Base-by-base conservation (phyloP, 2,888 invertebrate species). In the Himalopsyche anomala region DNA sequence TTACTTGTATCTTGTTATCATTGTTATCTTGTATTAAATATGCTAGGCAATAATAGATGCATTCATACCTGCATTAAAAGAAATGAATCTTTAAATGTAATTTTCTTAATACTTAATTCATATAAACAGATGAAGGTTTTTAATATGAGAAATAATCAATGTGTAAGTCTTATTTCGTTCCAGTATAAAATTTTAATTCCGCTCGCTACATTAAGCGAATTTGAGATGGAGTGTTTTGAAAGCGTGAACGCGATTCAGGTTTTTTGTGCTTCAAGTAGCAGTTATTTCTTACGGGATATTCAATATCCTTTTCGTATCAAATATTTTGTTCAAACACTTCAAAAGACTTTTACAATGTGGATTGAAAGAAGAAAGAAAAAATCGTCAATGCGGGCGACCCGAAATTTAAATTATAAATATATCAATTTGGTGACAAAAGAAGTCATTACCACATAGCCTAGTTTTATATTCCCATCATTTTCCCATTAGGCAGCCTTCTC, bases 261-360 rank as follows among this genome's bases (percentile, higher is more conserved):
- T 74, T 74, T 74, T 74, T 74, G 74, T 74, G 74, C 38, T 74
- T 19, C 11, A 69, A 74, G 74, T 74, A 74, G 74, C 74, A 74
- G 74, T 74, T 74, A 74, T 74, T 74, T 74, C 74, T 74, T 74
- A 74, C 74, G 74, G 74, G 74, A 74, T 74, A 74, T 74, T 74
- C 74, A 74, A 74, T 74, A 74, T 74, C 74, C 74, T 74, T 74
- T 74, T 74, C 28, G 74, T 74, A 74, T 74, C 74, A 74, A 74
- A 74, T 74, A 74, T 74, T 74, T 74, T 74, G 74, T 74, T 38
- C 74, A 74, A 74, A 74, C 74, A 74, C 74, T 74, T 74, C 74
- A 74, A 74, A 74, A 74, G 74, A 74, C 74, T 74, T 12, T 74
- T 74, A 74, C 74, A 74, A 74, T 74, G 36, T 74, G 28, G 38